A percentile compares a stretch with the other conserved stretches of the same genome.
phyloP scores from a whole-genome alignment of 2,113 vertebrate species.

The Thinocorus orbignyianus region DNA sequence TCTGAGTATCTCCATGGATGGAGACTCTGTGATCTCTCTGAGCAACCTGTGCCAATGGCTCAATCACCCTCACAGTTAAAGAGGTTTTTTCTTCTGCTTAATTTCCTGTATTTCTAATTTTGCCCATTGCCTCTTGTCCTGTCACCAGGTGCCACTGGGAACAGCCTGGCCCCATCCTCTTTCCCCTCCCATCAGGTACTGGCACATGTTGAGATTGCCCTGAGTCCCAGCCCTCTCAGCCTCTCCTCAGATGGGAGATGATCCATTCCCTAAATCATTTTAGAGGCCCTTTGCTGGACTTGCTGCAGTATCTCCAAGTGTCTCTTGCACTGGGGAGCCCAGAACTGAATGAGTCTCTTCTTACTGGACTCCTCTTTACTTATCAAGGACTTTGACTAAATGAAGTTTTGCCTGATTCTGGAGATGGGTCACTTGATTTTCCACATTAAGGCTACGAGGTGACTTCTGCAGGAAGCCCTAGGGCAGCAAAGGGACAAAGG shows the following conservation, averaged over 20 bases:
- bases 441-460: not conserved
- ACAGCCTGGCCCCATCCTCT: not conserved
- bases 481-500: not conserved
- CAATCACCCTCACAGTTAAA: not conserved
- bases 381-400: not conserved
- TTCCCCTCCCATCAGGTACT: not conserved
- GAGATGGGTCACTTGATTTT: not conserved
- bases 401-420: not conserved
- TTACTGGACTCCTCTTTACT: not conserved
- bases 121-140: not conserved
- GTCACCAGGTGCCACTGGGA: not conserved
- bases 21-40: not conserved
- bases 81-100: not conserved
- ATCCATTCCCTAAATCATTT: not conserved
- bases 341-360: not conserved
- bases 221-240: not conserved
- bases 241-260: not conserved
- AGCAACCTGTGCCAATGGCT: not conserved
- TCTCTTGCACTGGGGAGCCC: not conserved
- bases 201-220: not conserved
- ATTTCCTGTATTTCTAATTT: not conserved
- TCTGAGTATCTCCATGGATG: not conserved
- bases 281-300: not conserved
- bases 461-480: not conserved
- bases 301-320: not conserved